Percentiles rank a stretch among this genome's conserved stretches.
Evolutionary conservation across 1,140 invertebrate species (phyloP).

Genomic region (Sesamia nonagrioides): DNA sequence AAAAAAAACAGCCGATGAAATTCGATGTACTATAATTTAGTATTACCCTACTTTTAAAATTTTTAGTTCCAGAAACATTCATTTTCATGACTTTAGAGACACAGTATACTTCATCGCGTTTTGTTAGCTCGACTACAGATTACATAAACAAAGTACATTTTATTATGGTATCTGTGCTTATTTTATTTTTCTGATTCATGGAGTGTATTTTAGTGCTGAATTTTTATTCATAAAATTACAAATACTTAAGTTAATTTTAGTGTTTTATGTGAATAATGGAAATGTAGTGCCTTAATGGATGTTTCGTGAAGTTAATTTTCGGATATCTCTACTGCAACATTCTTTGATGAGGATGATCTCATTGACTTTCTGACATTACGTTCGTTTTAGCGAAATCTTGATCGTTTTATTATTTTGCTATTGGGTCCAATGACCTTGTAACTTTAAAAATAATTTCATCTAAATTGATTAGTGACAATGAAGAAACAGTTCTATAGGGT

Average conservation of each 20-base stretch:
- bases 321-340: constrained; percentile 59
- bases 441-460: constrained; percentile 69
- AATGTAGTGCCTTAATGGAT: constrained; percentile 84
- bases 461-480: constrained; percentile 87
- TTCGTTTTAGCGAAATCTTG: constrained; percentile 82
- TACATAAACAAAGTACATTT: constrained; percentile 2
- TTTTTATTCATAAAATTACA: constrained; percentile 44
- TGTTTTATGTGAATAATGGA: constrained; percentile 57
- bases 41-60: too few species aligned
- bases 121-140: constrained; percentile 15
- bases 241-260: constrained; percentile 33
- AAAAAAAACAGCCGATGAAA: too few species aligned
- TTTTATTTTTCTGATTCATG: constrained; percentile 61
- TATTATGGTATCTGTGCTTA: constrained; percentile 42
- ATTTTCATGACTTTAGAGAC: too few species aligned
- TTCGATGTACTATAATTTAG: too few species aligned
- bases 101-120: too few species aligned
- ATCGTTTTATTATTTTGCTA: constrained; percentile 83
- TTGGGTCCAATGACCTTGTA: constrained; percentile 85
- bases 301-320: constrained; percentile 57
- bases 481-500: constrained; percentile 96
- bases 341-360: constrained; percentile 83
- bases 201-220: constrained; percentile 36
- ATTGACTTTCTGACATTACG: constrained; percentile 85
- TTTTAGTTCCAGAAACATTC: too few species aligned